Percentiles rank a stretch among this genome's conserved stretches.
Evolutionary conservation across 1,140 invertebrate species (phyloP).

Genomic region (Heliconius congener): DNA sequence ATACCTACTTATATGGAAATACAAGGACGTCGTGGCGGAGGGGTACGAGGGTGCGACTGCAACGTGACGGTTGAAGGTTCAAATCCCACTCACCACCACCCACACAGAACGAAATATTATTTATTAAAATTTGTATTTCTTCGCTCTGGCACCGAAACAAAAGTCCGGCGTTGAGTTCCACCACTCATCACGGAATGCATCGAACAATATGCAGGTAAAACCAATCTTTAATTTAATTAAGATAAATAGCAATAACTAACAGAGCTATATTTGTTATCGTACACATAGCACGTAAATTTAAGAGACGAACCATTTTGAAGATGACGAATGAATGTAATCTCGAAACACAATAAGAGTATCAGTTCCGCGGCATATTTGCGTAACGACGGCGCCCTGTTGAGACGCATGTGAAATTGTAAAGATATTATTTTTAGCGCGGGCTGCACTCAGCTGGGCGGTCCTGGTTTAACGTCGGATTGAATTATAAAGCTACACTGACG

Average conservation of each 20-base stretch:
- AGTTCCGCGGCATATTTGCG: constrained; percentile 32
- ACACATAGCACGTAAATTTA: background rate
- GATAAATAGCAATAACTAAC: background rate
- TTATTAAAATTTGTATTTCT: no score
- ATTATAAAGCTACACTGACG: constrained; percentile 76
- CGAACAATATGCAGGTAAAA: no score
- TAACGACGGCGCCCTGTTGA: constrained; percentile 45
- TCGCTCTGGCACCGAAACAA: no score
- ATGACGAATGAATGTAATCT: background rate
- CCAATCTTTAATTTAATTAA: background rate
- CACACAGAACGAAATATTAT: no score
- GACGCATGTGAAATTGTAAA: constrained; percentile 66
- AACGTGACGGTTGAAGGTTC: no score
- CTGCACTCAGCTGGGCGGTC: constrained; percentile 73
- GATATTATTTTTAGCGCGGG: constrained; percentile 71
- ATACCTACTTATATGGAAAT: no score
- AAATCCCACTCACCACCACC: no score
- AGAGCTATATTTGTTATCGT: no score
- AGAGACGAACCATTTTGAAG: background rate
- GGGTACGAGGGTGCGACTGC: no score
- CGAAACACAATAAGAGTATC: constrained; percentile 16
- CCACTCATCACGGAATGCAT: no score
- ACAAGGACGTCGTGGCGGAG: no score
- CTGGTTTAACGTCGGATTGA: constrained; percentile 68
- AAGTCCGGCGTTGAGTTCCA: no score